Evolutionary conservation across 2,113 vertebrate genomes (phyloP), one percentile per base, ranked within the genome.

Genomic region (Chloropsis hardwickii): DNA sequence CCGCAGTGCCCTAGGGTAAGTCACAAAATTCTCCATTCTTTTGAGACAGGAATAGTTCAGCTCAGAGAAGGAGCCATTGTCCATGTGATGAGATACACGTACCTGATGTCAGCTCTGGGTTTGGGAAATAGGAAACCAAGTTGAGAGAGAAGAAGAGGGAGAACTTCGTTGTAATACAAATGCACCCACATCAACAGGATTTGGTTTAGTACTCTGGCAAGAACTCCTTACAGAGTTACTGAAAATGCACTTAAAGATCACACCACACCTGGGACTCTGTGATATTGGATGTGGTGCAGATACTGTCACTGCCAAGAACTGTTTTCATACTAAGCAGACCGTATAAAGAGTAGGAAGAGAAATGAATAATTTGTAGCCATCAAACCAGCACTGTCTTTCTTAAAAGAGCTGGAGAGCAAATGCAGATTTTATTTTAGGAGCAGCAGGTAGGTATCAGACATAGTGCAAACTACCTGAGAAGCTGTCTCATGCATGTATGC

Each of bases 1-100:
- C 70, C 10, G 2, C 69, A 58, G 58, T 66, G 37, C 70, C 90
- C 57, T 73, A 80, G 93, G 91, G 70, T 61, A 94, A 92, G 81
- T 88, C 93, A 87, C 91, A 92, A 87, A 95, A 92, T 92, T 93
- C 92, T 80, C 47, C 33, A 10, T 81, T 76, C 70, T 72, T 87
- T 89, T 47, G 29, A 90, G 42, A 87, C 16, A 25, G 70, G 27
- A 91, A 85, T 35, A 65, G 73, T 37, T 79, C 70, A 35, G 50
- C 20, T 89, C 66, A 90, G 70, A 91, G 66, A 95, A 91, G 50
- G 22, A 79, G 29, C 22, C 50, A 53, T 70, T 76, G 24, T 39
- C 54, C 76, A 5, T 28, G 28, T 28, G 35, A 61, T 1, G 3
- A 48, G 40, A 94, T 76, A 35, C 22, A 16, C 8, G 5, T 65